A percentile compares a stretch with the other conserved stretches of the same genome.
Conservation (phyloP, 2,888 invertebrate genomes). For the Drosophila emarginata region DNA sequence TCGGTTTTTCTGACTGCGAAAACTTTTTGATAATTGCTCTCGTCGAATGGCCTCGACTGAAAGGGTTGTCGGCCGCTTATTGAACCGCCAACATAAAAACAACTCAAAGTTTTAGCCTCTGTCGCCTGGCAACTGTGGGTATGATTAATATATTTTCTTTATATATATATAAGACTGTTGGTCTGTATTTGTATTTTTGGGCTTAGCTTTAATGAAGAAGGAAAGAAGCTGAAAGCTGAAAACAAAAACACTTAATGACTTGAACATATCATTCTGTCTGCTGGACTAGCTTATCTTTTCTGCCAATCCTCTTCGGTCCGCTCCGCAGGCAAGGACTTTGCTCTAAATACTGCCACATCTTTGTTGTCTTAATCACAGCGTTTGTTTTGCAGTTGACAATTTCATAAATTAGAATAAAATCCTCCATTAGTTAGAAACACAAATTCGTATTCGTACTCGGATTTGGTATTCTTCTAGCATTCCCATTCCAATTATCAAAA, state of each 20-base stretch:
- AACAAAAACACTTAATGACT: constrained; percentile 63
- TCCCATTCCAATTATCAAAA: constrained; percentile 48
- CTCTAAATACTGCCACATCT: constrained; percentile 37
- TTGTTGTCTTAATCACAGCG: constrained; percentile 36
- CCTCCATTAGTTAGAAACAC: constrained; percentile 37
- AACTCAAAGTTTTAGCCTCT: constrained; percentile 34
- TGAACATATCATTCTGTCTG: constrained; percentile 54
- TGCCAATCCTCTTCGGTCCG: background rate
- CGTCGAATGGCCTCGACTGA: constrained; percentile 57
- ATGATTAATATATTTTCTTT: constrained; percentile 48
- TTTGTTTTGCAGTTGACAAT: constrained; percentile 66
- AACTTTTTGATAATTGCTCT: constrained; percentile 74
- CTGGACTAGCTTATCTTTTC: constrained; percentile 47
- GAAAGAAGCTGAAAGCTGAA: constrained; percentile 24
- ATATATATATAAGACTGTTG: constrained; percentile 19
- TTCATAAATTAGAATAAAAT: constrained; percentile 68
- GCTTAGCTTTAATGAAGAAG: constrained; percentile 62
- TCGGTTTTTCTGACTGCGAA: constrained; percentile 47
- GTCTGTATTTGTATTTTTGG: constrained; percentile 37
- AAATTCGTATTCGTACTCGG: constrained; percentile 17
- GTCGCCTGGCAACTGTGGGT: constrained; percentile 44
- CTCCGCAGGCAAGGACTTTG: constrained; percentile 12
- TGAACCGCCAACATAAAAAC: constrained; percentile 38
- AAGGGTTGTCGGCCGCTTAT: constrained; percentile 56
- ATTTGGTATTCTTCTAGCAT: constrained; percentile 13